Evolutionary conservation across 2,113 vertebrate species (phyloP).

Genomic region (Python bivittatus): DNA sequence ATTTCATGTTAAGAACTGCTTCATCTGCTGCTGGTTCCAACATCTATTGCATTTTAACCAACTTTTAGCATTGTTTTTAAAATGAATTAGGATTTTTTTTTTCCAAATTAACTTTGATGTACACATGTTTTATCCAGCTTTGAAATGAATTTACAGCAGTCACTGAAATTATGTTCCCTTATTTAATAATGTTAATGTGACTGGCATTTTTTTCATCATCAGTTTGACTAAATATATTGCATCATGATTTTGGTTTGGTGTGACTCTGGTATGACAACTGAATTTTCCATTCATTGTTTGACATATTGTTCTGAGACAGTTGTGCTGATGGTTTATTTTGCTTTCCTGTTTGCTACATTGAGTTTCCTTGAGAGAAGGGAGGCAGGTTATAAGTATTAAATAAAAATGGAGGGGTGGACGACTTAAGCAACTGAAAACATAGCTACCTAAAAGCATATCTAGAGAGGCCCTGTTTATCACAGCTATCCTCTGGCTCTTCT

Average conservation of each 20-base stretch:
- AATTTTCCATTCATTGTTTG: background rate
- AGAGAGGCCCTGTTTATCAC: too few species aligned
- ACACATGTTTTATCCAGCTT: background rate
- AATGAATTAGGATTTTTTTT: too few species aligned
- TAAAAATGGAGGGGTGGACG: too few species aligned
- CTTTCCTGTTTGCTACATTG: background rate
- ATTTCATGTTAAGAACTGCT: background rate
- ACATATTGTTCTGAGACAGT: background rate
- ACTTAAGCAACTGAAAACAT: too few species aligned
- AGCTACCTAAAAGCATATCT: too few species aligned
- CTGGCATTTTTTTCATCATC: background rate
- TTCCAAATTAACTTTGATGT: background rate
- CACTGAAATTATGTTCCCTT: background rate
- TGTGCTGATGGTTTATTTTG: background rate
- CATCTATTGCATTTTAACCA: background rate
- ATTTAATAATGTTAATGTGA: background rate
- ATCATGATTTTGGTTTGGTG: too few species aligned
- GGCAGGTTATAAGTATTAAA: background rate
- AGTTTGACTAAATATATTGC: background rate
- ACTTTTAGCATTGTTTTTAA: too few species aligned
- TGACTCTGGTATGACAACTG: background rate
- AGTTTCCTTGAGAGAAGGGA: background rate
- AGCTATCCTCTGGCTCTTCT: too few species aligned
- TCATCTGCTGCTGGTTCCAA: background rate
- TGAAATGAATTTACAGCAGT: background rate